Percentiles rank a stretch among this genome's conserved stretches.
Conservation (phyloP, 2,797 vertebrate genomes). For the Eidolon dupreanum region DNA sequence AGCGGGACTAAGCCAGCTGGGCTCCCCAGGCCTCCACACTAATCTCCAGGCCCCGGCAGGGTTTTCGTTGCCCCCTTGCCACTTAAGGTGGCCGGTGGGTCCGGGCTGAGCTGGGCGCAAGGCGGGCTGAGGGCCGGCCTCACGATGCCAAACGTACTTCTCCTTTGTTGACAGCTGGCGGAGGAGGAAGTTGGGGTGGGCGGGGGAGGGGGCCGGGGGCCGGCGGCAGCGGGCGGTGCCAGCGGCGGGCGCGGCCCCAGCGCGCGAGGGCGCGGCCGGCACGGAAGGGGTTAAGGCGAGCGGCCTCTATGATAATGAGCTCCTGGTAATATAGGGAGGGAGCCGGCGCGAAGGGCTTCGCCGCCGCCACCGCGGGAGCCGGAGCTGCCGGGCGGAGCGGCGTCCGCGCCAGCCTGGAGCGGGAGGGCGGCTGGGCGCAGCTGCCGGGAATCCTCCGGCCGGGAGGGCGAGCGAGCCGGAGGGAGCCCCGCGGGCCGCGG, state of each 20-base stretch:
- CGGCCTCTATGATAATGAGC: constrained; percentile 84
- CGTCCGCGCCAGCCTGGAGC: constrained; percentile 58
- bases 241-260: constrained; percentile 53
- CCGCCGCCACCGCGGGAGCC: constrained; percentile 65
- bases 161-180: constrained; percentile 63
- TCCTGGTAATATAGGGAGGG: constrained; percentile 80
- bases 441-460: constrained; percentile 41
- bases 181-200: constrained; percentile 54
- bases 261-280: constrained; percentile 56
- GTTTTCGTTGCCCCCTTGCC: background rate
- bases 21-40: background rate
- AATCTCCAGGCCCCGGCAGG: background rate
- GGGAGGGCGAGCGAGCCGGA: background rate
- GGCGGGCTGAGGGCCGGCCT: background rate
- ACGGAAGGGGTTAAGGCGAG: constrained; percentile 81
- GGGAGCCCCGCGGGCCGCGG: background rate
- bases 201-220: background rate
- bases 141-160: background rate
- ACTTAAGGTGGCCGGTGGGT: constrained; percentile 16
- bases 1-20: background rate
- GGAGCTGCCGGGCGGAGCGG: constrained; percentile 63
- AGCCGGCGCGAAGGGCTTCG: constrained; percentile 74
- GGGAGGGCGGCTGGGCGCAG: constrained; percentile 57
- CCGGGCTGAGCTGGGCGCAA: background rate
- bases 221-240: constrained; percentile 44